Evolutionary conservation across 2,113 vertebrate species (phyloP).

Genomic region (Elgaria multicarinata): DNA sequence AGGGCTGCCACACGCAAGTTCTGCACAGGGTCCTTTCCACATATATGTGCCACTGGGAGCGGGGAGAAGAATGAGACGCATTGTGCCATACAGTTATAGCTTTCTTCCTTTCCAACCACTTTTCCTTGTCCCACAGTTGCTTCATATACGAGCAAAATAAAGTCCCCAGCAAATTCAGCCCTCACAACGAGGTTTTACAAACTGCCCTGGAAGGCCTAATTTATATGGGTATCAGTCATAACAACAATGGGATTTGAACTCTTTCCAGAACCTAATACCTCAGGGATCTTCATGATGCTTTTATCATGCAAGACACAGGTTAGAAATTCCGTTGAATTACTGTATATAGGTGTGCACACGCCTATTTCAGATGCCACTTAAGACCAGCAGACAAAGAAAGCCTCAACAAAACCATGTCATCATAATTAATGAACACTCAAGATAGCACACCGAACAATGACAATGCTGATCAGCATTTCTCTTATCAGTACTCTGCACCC

Average conservation of each 20-base stretch:
- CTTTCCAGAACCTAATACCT: slow-evolving; percentile 19
- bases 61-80: neutral
- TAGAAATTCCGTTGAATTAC: slow-evolving; percentile 53
- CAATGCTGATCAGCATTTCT: slow-evolving; percentile 64
- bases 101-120: neutral
- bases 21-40: neutral
- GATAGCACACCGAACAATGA: slow-evolving; percentile 59
- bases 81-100: neutral
- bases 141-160: neutral
- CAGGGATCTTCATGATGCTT: neutral
- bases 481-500: slow-evolving; percentile 85
- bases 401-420: slow-evolving; percentile 59
- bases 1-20: neutral
- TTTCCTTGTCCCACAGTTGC: neutral
- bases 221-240: neutral
- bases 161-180: neutral
- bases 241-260: neutral
- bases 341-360: slow-evolving; percentile 33
- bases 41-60: neutral
- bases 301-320: neutral
- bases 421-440: slow-evolving; percentile 80
- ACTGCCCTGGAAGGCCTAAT: neutral
- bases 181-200: neutral
- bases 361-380: slow-evolving; percentile 36
- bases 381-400: slow-evolving; percentile 47